These are phyloP conservation scores for Dendronephthya gigantea DNA, from an alignment of 64 coral and sea anemone species.

Conservation along the genomic window DNA sequence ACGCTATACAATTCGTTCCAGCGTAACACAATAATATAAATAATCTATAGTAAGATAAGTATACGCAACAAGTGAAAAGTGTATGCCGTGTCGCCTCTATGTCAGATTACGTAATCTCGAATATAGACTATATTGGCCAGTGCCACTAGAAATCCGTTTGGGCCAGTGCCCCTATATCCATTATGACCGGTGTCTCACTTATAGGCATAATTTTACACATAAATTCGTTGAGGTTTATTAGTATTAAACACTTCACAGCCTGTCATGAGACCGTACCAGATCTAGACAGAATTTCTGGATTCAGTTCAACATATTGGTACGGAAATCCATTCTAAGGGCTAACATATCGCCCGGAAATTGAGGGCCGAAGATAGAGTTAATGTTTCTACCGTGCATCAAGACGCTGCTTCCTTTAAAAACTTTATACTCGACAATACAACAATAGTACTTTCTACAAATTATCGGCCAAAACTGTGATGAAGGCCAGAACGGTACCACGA, in stretches of 20 bases:
- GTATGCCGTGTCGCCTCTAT: too few relatives aligned
- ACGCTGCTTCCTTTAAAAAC: too few relatives aligned
- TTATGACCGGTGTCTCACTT: neutral
- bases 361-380: neutral
- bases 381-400: neutral
- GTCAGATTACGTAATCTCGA: neutral
- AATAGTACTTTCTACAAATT: neutral
- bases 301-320: too few relatives aligned
- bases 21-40: too few relatives aligned
- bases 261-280: too few relatives aligned
- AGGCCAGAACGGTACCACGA: neutral
- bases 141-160: neutral
- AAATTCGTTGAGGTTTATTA: too few relatives aligned
- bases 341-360: constrained; percentile 26
- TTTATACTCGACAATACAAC: neutral
- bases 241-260: too few relatives aligned
- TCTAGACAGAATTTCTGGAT: too few relatives aligned
- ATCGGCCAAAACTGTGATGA: constrained; percentile 1
- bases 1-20: too few relatives aligned
- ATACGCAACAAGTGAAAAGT: too few relatives aligned
- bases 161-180: neutral
- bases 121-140: neutral
- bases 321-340: constrained; percentile 2
- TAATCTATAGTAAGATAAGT: too few relatives aligned
- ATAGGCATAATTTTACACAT: too few relatives aligned